phyloP scores from a whole-genome alignment of 2,113 vertebrate species.

The Osmerus mordax region DNA sequence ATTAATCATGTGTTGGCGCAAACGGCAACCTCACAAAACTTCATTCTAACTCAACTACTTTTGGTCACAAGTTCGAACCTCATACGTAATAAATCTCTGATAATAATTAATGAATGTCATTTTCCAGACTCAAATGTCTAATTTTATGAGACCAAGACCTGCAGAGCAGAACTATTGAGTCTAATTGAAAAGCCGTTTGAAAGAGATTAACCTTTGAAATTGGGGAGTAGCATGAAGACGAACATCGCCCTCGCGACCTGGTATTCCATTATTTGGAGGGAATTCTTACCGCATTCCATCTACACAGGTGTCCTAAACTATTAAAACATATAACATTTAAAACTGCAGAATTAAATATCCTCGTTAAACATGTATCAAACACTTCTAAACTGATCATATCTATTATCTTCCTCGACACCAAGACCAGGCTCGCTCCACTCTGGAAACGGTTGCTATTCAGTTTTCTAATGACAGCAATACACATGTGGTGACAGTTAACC shows the following conservation, averaged over 20 bases:
- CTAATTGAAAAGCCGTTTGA: conserved; percentile 60
- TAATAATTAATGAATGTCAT: conserved; percentile 12
- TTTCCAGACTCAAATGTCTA: conserved; percentile 49
- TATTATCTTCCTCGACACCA: not conserved
- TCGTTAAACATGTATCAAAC: conserved; percentile 4
- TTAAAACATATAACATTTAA: conserved; percentile 3
- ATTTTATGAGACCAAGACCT: conserved; percentile 48
- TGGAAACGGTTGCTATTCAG: not conserved
- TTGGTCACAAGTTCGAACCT: conserved; percentile 35
- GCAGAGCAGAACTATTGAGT: conserved; percentile 36
- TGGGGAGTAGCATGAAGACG: conserved; percentile 3
- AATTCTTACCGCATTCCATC: conserved; percentile 30
- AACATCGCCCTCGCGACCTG: conserved; percentile 41
- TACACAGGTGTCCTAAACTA: conserved; percentile 32
- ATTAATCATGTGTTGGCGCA: not conserved
- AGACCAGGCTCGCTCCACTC: not conserved
- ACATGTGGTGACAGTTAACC: conserved; percentile 17
- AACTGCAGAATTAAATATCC: not conserved
- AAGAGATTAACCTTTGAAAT: conserved; percentile 65
- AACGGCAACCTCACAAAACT: conserved; percentile 10
- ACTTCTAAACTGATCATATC: not conserved
- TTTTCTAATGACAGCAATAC: not conserved
- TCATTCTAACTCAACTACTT: not conserved
- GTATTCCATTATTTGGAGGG: conserved; percentile 58
- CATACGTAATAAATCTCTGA: conserved; percentile 12